Percentiles rank a stretch among this genome's conserved stretches.
These are phyloP conservation scores for Luscinia megarhynchos DNA, from an alignment of 2,797 vertebrate species.

Conservation along the genomic window DNA sequence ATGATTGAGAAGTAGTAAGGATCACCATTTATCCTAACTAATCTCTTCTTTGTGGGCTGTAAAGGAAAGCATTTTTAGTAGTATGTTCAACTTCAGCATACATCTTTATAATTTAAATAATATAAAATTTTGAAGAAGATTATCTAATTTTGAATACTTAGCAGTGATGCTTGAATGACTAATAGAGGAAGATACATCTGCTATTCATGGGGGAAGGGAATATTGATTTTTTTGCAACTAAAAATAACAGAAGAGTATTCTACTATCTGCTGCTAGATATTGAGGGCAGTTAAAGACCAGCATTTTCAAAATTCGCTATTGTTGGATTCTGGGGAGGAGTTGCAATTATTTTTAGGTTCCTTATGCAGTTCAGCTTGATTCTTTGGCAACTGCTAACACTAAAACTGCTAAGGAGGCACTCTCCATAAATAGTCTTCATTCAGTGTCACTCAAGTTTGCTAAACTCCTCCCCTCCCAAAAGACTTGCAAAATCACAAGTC, in stretches of 20 bases:
- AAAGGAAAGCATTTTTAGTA: slow-evolving; percentile 46
- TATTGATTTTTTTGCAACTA: background rate
- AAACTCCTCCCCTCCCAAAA: background rate
- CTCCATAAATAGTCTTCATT: background rate
- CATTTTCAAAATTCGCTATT: background rate
- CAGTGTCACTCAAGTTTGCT: background rate
- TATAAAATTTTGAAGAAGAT: slow-evolving; percentile 20
- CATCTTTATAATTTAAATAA: slow-evolving; percentile 34
- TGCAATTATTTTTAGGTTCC: background rate
- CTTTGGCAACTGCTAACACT: background rate
- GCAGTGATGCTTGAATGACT: background rate
- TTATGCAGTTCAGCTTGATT: background rate
- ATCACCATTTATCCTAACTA: slow-evolving; percentile 55
- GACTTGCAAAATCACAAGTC: background rate
- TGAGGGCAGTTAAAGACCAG: background rate
- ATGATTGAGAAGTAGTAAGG: slow-evolving; percentile 42
- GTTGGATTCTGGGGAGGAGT: background rate
- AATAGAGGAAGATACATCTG: background rate
- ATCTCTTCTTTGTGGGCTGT: slow-evolving; percentile 21
- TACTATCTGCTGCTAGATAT: background rate
- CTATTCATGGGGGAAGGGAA: background rate
- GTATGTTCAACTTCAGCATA: slow-evolving; percentile 42
- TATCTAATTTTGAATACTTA: slow-evolving; percentile 36
- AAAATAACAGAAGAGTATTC: background rate
- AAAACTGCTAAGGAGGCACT: background rate